Percentiles rank a stretch among this genome's conserved stretches.
Evolutionary conservation across 2,888 invertebrate species (phyloP).

Genomic region (Eupelmus urozonus): DNA sequence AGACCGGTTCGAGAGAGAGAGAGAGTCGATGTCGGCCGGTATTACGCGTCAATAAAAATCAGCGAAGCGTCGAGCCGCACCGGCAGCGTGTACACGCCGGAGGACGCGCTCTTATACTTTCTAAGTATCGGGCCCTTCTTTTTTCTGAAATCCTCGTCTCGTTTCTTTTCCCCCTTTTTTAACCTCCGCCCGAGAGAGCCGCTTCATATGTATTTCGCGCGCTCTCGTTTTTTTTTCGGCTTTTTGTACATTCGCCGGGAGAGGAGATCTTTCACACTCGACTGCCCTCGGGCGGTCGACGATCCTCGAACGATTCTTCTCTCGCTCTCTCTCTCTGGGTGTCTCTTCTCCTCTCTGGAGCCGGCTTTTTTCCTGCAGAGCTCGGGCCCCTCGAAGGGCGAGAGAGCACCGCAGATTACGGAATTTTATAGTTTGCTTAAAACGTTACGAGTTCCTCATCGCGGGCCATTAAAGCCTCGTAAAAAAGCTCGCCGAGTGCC

Average conservation of each 20-base stretch:
- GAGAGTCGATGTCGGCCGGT: slow-evolving; percentile 60
- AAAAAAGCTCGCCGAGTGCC: slow-evolving; percentile 21
- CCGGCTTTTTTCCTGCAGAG: not conserved
- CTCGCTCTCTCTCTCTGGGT: not conserved
- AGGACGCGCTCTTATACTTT: slow-evolving; percentile 44
- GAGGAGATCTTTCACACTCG: slow-evolving; percentile 62
- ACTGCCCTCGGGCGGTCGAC: slow-evolving; percentile 55
- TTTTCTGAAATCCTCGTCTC: not conserved
- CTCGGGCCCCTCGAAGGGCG: not conserved
- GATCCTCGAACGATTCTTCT: slow-evolving; percentile 16
- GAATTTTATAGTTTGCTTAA: slow-evolving; percentile 55
- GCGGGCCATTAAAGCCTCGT: slow-evolving; percentile 51
- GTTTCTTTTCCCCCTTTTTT: slow-evolving; percentile 34
- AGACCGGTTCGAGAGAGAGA: slow-evolving; percentile 30
- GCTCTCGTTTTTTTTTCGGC: slow-evolving; percentile 22
- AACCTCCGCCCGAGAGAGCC: too few species aligned
- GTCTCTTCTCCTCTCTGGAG: slow-evolving; percentile 8
- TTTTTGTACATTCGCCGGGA: slow-evolving; percentile 34
- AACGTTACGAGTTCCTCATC: slow-evolving; percentile 49
- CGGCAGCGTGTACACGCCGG: slow-evolving; percentile 57
- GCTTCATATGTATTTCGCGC: slow-evolving; percentile 33
- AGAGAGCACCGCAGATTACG: slow-evolving; percentile 35
- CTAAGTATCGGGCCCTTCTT: slow-evolving; percentile 17
- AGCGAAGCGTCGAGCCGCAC: slow-evolving; percentile 62
- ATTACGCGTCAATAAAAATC: slow-evolving; percentile 69